These are phyloP conservation scores for Solenopsis invicta DNA, from an alignment of 1,140 invertebrate genomes.

Conservation along the genomic window DNA sequence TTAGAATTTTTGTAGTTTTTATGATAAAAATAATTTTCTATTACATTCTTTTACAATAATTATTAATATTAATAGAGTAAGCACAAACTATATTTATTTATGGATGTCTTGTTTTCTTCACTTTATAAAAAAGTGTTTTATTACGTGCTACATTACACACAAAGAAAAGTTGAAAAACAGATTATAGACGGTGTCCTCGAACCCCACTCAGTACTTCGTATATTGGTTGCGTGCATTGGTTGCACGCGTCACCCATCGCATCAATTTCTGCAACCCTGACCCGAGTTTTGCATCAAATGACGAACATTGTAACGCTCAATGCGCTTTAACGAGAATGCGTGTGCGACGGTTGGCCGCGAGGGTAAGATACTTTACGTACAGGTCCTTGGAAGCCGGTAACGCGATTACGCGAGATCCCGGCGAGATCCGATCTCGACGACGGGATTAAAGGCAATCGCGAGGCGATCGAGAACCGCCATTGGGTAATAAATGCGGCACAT, in stretches of 20 bases:
- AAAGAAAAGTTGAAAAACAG: neutral
- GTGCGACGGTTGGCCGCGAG: constrained; percentile 13
- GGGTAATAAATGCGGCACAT: constrained; percentile 59
- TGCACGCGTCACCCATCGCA: neutral
- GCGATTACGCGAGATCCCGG: constrained; percentile 51
- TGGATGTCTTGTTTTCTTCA: neutral
- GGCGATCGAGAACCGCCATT: constrained; percentile 53
- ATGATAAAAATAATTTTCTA: neutral
- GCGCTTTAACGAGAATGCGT: constrained; percentile 45
- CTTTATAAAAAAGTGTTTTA: neutral
- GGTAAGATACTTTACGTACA: constrained; percentile 32
- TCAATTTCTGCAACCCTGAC: constrained; percentile 40
- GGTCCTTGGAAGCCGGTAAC: constrained; percentile 44
- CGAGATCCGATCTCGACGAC: constrained; percentile 50
- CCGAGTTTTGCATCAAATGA: constrained; percentile 19
- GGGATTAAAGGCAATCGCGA: constrained; percentile 55
- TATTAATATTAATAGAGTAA: neutral
- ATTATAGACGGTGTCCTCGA: neutral
- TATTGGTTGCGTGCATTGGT: constrained; percentile 13
- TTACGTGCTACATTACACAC: neutral
- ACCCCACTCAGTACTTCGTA: neutral
- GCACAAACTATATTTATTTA: neutral
- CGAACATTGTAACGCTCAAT: constrained; percentile 24
- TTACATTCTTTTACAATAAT: neutral
- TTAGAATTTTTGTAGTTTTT: neutral